Base-by-base conservation (phyloP, 92 coral and sea anemone species). In the Phenganax subtilis region DNA sequence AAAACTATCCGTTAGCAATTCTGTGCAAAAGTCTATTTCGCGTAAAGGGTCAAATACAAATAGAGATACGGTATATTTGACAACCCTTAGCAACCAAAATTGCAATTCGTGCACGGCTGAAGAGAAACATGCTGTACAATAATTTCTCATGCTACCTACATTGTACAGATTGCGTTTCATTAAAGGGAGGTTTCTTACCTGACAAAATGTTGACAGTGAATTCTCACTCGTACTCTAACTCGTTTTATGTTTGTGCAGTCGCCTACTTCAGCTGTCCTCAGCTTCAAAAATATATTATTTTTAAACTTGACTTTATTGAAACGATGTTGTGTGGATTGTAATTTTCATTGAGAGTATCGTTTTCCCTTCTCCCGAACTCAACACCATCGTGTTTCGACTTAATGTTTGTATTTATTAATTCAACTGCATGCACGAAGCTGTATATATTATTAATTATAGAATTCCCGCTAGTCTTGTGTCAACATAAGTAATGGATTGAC, bases 401-500 rank as follows among this genome's bases (percentile, higher is more conserved):
- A 54, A 55, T 75, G 64, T 55, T 37, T 37, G 47, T 37, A 37
- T 20, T 58, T 59, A 59, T 51, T 51, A 29, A 15, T 31, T 58
- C 9, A 59, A 77, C 82, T 6, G 9, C 25, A 1, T 8, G 25
- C 27, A 20, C 25, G 25, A 20, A 20, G 25, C 25, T 20, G 25
- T 31, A 59, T 20, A 52, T 73, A 12, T 51, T 73, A 6, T 62
- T 79, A 79, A 79, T 79, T 79, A 65, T n/a, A 14, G 47, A 79
- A 79, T 79, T 8, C 70, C 60, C 12, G 9, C 28, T 47, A 47
- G 69, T 14, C 72, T 12, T 79, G 25, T 9, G 62, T 63, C 83
- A 79, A 79, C 83, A 79, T 10, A 37, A 57, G 57, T 79, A 64
- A 79, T 79, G 83, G 59, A 63, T 79, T 30, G 59, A 73, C 16